Evolutionary conservation across 2,888 invertebrate genomes (phyloP).

Genomic region (Siphonodentalium dalli): DNA sequence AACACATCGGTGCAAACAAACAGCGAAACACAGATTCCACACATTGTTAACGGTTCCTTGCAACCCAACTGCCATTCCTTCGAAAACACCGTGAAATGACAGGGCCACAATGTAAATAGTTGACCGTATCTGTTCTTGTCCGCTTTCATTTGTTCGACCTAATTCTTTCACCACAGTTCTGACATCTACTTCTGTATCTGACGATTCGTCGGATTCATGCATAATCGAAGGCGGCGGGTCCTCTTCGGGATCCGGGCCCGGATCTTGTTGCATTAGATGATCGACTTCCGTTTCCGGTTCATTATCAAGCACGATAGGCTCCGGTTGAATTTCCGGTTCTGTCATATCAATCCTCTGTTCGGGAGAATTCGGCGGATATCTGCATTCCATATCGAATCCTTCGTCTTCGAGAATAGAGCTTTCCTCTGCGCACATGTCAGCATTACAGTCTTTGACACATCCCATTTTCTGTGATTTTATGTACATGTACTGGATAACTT

Average conservation of each 20-base stretch:
- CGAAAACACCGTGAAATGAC: slow-evolving; percentile 56
- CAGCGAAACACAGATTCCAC: slow-evolving; percentile 53
- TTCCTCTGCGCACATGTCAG: slow-evolving; percentile 18
- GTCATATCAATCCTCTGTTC: slow-evolving; percentile 19
- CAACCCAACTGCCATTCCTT: slow-evolving; percentile 53
- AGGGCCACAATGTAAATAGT: slow-evolving; percentile 50
- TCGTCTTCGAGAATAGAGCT: slow-evolving; percentile 23
- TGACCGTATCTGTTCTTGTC: slow-evolving; percentile 47
- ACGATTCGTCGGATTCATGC: too few relatives aligned
- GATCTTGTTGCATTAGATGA: too few relatives aligned
- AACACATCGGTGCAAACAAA: slow-evolving; percentile 48
- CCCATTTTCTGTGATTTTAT: slow-evolving; percentile 36
- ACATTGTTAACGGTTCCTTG: slow-evolving; percentile 49
- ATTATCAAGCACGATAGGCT: too few relatives aligned
- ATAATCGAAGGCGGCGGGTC: too few relatives aligned
- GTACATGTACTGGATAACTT: slow-evolving; percentile 47
- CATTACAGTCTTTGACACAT: slow-evolving; percentile 13
- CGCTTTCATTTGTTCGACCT: slow-evolving; percentile 38
- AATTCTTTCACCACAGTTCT: slow-evolving; percentile 51
- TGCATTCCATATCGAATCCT: slow-evolving; percentile 13
- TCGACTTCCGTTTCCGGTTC: too few relatives aligned
- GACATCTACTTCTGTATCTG: slow-evolving; percentile 46
- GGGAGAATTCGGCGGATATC: slow-evolving; percentile 4
- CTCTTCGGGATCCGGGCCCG: too few relatives aligned
- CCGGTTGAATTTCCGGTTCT: slow-evolving; percentile 4